Conservation (phyloP, 1,140 invertebrate species). For the Drosophila littoralis region DNA sequence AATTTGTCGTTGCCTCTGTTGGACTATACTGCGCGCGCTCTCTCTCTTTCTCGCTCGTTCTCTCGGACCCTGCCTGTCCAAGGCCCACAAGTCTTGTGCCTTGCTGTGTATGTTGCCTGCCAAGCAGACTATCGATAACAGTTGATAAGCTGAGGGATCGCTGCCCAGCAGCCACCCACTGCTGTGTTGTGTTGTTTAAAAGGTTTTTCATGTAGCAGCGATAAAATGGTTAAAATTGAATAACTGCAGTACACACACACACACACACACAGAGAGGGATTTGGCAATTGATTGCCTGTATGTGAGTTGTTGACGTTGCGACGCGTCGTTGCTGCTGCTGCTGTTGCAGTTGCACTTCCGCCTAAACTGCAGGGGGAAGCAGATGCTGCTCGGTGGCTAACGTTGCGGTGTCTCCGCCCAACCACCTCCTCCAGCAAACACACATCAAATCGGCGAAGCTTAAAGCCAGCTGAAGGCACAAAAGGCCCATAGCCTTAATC, state of each 20-base stretch:
- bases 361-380: slow-evolving; percentile 11
- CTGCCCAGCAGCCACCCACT: slow-evolving; percentile 58
- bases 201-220: slow-evolving; percentile 72
- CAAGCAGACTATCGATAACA: slow-evolving; percentile 63
- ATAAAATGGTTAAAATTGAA: slow-evolving; percentile 78
- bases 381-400: slow-evolving; percentile 1
- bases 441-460: slow-evolving; percentile 63
- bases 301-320: neutral
- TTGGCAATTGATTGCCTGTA: slow-evolving; percentile 39
- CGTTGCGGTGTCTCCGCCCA: neutral
- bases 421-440: neutral
- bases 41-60: neutral
- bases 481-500: slow-evolving; percentile 55
- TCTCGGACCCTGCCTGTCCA: neutral
- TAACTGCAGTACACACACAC: slow-evolving; percentile 53
- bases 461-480: slow-evolving; percentile 39
- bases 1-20: neutral
- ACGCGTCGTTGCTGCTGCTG: neutral
- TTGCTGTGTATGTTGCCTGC: slow-evolving; percentile 25
- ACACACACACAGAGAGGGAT: neutral
- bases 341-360: slow-evolving; percentile 36
- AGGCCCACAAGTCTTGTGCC: neutral
- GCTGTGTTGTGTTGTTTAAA: slow-evolving; percentile 65
- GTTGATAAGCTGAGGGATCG: slow-evolving; percentile 51
- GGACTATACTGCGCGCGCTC: neutral